These are phyloP conservation scores for Zosterops borbonicus DNA, from an alignment of 2,113 vertebrate species.

Conservation along the genomic window DNA sequence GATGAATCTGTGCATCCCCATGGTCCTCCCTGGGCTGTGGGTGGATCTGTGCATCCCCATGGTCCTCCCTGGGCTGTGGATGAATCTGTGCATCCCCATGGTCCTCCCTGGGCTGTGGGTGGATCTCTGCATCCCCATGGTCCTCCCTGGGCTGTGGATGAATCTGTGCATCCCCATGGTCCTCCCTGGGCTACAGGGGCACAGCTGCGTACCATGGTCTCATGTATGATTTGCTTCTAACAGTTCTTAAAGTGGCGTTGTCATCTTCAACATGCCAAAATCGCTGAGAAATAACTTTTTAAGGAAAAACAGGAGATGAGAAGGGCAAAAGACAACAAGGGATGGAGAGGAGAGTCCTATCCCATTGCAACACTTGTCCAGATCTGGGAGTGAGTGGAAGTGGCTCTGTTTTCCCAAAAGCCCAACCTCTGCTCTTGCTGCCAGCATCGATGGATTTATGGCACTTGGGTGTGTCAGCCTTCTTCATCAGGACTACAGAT, in stretches of 20 bases:
- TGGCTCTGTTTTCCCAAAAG: background rate
- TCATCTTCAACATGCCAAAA: background rate
- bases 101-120: background rate
- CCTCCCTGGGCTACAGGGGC: too few relatives aligned
- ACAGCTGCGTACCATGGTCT: background rate
- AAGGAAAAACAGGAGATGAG: background rate
- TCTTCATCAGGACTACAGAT: background rate
- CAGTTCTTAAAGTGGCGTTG: background rate
- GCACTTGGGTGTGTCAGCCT: background rate
- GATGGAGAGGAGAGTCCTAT: background rate
- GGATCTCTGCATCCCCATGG: background rate
- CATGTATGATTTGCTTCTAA: background rate
- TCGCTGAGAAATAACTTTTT: background rate
- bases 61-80: background rate
- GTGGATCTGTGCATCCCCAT: too few relatives aligned
- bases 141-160: too few relatives aligned
- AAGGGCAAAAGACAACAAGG: background rate
- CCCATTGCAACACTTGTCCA: background rate
- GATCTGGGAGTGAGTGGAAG: background rate
- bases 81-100: background rate
- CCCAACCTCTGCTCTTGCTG: background rate
- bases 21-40: too few relatives aligned
- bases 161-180: too few relatives aligned
- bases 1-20: background rate
- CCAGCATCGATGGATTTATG: background rate